Base-by-base conservation (phyloP, 2,888 invertebrate species). In the Lepidochitona cinerea region DNA sequence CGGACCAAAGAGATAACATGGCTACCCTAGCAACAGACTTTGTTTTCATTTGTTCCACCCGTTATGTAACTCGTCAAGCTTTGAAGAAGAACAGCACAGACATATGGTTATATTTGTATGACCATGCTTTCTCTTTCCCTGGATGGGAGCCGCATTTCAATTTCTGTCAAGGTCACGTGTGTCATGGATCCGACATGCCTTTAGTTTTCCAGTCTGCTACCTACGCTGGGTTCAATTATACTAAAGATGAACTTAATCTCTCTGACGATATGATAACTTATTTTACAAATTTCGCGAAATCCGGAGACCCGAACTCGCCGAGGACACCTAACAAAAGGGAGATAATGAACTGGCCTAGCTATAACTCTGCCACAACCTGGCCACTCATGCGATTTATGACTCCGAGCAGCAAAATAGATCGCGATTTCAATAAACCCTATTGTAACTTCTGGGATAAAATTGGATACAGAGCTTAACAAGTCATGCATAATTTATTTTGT, bases 241-340 rank as follows among this genome's bases (percentile, higher is more conserved):
- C 81, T 0, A 72, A 75, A 0, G 83, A 78, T 3, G 86, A 86
- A 71, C 64, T 79, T 26, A 37, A 54, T 0, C 69, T 87, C 6
- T 84, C 84, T 5, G 69, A 78, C 29, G 52, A 71, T 7, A 68
- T 87, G 67, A 85, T 85, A 37, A 52, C 72, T 0, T 86, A 84
- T 71, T 88, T 86, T 85, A 79, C 86, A n/a, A 89, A 88, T 73
- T 88, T 89, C 68, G 88, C 87, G 5, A 86, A 85, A 68, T 80
- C 83, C 14, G 85, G 85, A 37, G 77, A 85, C 68, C 86, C 86
- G 0, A 68, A 68, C 36, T 68, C 65, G 12, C 41, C 33, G n/a
- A 82, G 84, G 12, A 41, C 70, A 5, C 33, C 69, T 14, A 76
- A 77, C 12, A 68, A 77, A 36, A 32, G 36, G 52, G 37, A 37